Base-by-base conservation (phyloP, 1,140 invertebrate species). In the Rhyacophila brunnea region DNA sequence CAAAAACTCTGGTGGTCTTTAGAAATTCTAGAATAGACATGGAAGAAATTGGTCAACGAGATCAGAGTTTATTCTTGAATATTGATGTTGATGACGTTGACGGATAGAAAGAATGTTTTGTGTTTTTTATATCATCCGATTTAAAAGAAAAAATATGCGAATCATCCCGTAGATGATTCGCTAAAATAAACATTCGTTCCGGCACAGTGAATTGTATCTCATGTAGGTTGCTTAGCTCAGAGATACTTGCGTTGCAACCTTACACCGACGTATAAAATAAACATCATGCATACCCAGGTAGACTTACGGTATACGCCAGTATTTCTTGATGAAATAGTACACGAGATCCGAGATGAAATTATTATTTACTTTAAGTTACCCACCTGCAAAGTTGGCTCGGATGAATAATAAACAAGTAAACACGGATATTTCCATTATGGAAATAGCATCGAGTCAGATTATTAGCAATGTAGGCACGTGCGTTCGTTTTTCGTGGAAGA, bases 351-450 rank as follows among this genome's bases (percentile, higher is more conserved):
- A 56, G 53, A 56, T 56, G 45, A 15, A 48, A 56, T 56, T 56
- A 56, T 56, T 56, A 56, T 56, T 56, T 56, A 47, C 53, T 43
- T 23, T 54, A 54, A 54, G 52, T 54, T 54, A 15, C 34, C 20
- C 6, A 32, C 35, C 53, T 18, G n/a, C 45, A 45, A 45, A 45
- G 43, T 20, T 40, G 15, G 17, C n/a, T 47, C 53, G 14, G 34
- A 48, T 56, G 44, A 56, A 56, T 56, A 56, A 56, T 56, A 56
- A 56, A 56, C 45, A 48, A 48, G 53, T 46, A 18, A 46, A 19
- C 38, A 42, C 38, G 32, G 38, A 52, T 52, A 52, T 52, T 52
- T 52, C 42, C 50, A 40, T 52, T 42, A 52, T 19, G 18, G 36
- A 52, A 28, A 52, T 52, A 43, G 42, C 38, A 50, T 35, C 1